Percentiles rank a stretch among this genome's conserved stretches.
Evolutionary conservation across 2,113 vertebrate species (phyloP).

Genomic region (Corynorhinus townsendii): DNA sequence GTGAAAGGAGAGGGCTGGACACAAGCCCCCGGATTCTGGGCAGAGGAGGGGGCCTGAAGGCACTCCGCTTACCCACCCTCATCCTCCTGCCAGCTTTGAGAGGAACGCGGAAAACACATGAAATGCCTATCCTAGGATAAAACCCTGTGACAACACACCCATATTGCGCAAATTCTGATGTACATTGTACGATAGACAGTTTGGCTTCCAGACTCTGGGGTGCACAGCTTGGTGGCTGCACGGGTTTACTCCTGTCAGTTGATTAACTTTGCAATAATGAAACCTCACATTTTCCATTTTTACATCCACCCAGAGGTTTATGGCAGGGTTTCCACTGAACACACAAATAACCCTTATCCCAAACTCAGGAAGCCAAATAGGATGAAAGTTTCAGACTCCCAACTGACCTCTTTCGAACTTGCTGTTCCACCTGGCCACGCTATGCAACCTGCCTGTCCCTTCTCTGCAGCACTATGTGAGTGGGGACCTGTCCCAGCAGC

Average conservation of each 20-base stretch:
- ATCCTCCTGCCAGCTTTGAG: constrained; percentile 9
- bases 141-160: not conserved
- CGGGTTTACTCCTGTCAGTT: not conserved
- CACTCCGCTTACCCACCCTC: not conserved
- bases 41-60: not conserved
- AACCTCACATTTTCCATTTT: not conserved
- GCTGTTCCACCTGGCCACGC: not conserved
- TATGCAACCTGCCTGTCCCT: not conserved
- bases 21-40: not conserved
- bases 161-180: not conserved
- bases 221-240: not conserved
- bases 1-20: not conserved
- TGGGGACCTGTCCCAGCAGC: not conserved
- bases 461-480: not conserved
- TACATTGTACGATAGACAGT: not conserved
- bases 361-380: not conserved
- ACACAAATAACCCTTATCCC: not conserved
- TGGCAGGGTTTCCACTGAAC: not conserved
- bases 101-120: not conserved
- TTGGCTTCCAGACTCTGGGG: not conserved
- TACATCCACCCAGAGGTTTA: not conserved
- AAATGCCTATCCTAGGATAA: not conserved
- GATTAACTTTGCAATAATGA: not conserved
- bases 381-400: not conserved
- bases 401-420: not conserved